A percentile compares a stretch with the other conserved stretches of the same genome.
Conservation (phyloP, 1,140 invertebrate genomes). For the Eriocheir sinensis region DNA sequence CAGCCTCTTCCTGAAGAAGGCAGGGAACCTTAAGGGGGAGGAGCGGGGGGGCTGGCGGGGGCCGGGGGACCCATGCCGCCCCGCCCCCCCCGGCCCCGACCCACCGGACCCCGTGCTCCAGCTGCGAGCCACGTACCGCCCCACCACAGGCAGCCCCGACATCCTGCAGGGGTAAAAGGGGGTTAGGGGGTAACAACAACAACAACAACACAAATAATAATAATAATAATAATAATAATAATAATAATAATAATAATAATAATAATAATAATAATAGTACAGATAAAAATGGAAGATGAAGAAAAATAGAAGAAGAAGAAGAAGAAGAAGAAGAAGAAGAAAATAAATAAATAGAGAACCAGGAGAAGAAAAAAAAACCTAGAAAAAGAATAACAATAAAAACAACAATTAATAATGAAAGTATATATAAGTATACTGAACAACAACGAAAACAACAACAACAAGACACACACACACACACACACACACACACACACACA, state of each 20-base stretch:
- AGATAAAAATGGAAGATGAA: background rate
- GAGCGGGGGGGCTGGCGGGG: slow-evolving; percentile 9
- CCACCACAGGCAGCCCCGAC: slow-evolving; percentile 73
- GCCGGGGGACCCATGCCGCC: slow-evolving; percentile 44
- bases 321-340: background rate
- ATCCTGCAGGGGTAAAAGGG: slow-evolving; percentile 41
- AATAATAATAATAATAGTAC: background rate
- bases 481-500: slow-evolving; percentile 40
- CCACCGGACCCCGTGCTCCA: slow-evolving; percentile 23
- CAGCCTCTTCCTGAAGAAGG: slow-evolving; percentile 73
- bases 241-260: background rate
- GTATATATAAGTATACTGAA: background rate
- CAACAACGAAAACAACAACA: background rate
- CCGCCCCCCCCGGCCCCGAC: slow-evolving; percentile 12
- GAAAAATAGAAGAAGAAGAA: background rate
- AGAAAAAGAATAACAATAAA: background rate
- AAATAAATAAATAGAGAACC: background rate
- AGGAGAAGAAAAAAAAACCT: background rate
- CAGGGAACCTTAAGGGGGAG: slow-evolving; percentile 54
- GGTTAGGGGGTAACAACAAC: background rate
- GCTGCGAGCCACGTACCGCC: slow-evolving; percentile 64
- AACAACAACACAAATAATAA: no score
- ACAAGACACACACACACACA: background rate
- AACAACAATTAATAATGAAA: background rate
- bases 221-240: background rate